Base-by-base conservation (phyloP, 2,113 vertebrate genomes). In the Peromyscus polionotus region DNA sequence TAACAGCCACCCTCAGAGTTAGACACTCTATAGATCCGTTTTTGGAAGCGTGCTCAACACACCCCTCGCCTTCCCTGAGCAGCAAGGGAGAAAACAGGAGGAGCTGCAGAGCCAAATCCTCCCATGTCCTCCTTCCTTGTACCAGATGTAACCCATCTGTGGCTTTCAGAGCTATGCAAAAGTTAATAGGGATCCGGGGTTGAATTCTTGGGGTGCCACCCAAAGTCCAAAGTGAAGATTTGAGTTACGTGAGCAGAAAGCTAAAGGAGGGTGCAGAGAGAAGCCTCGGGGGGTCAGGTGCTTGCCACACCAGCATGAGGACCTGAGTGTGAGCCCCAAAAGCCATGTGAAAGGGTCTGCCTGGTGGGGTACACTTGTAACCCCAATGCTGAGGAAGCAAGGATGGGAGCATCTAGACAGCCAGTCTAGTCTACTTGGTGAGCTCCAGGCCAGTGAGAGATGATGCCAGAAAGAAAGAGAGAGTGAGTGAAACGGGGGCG, bases 31-130 rank as follows among this genome's bases (percentile, higher is more conserved):
- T 83, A 51, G 67, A 90, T 36, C 42, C 0, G 0, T 39, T 45
- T 33, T 39, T 14, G n/a, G 33, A 48, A 48, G 26, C 45, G 1
- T 7, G 13, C 28, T 63, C 31, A 0, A 22, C 1, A 11, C 9
- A 1, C 31, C 5, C 12, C 36, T 7, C 16, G 9, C 14, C 1
- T 0, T 1, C 4, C 14, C 88, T 9, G 13, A 16, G 20, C 0
- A 2, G 4, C 0, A 31, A 17, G 57, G 7, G 54, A 17, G 70
- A 42, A 26, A 39, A 61, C 45, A 7, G 9, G 16, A 77, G 73
- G 6, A 45, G 54, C 36, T 0, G 3, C 0, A 1, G 33, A 5
- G 3, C 5, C 42, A 13, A 42, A 19, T 36, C 20, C 57, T 10
- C 72, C 4, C 14, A 16, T 7, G 17, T 1, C 16, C 17, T 5